A percentile compares a stretch with the other conserved stretches of the same genome.
phyloP scores from a whole-genome alignment of 2,888 invertebrate species.

The Meandrusa payeni region DNA sequence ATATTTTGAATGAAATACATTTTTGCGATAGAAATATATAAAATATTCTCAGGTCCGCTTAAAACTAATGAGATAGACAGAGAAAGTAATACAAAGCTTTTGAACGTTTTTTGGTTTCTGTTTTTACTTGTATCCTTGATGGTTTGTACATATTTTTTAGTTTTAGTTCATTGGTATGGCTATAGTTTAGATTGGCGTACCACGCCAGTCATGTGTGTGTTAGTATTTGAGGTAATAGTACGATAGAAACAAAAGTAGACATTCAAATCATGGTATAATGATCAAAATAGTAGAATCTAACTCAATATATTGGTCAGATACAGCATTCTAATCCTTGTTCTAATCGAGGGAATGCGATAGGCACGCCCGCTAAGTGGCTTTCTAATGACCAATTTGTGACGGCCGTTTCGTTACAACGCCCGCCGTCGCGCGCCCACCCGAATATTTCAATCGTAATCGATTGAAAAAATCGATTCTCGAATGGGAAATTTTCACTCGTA shows the following conservation, averaged over 20 bases:
- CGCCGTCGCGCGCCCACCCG: slow-evolving; percentile 41
- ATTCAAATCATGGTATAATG: neutral
- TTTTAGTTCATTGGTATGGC: too few relatives aligned
- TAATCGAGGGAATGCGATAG: slow-evolving; percentile 42
- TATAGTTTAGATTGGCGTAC: too few relatives aligned
- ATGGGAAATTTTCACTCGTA: slow-evolving; percentile 43
- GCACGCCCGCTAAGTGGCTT: slow-evolving; percentile 39
- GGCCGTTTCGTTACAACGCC: slow-evolving; percentile 39
- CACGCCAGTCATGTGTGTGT: too few relatives aligned
- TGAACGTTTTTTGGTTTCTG: too few relatives aligned
- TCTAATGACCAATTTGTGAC: slow-evolving; percentile 45
- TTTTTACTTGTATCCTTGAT: too few relatives aligned
- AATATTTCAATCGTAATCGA: slow-evolving; percentile 54
- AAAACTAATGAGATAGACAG: too few relatives aligned
- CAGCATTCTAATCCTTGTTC: slow-evolving; percentile 26
- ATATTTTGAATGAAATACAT: too few relatives aligned
- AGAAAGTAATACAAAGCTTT: too few relatives aligned
- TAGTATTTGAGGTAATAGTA: too few relatives aligned
- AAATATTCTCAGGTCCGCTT: too few relatives aligned
- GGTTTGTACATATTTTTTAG: too few relatives aligned
- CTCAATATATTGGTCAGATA: slow-evolving; percentile 8
- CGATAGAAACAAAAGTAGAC: neutral
- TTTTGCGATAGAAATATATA: too few relatives aligned
- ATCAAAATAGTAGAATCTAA: slow-evolving; percentile 4
- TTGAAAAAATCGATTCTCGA: slow-evolving; percentile 54